Evolutionary conservation across 2,888 invertebrate species (phyloP), one percentile per base, ranked within the genome.

Genomic region (Trachelus troglodyta): DNA sequence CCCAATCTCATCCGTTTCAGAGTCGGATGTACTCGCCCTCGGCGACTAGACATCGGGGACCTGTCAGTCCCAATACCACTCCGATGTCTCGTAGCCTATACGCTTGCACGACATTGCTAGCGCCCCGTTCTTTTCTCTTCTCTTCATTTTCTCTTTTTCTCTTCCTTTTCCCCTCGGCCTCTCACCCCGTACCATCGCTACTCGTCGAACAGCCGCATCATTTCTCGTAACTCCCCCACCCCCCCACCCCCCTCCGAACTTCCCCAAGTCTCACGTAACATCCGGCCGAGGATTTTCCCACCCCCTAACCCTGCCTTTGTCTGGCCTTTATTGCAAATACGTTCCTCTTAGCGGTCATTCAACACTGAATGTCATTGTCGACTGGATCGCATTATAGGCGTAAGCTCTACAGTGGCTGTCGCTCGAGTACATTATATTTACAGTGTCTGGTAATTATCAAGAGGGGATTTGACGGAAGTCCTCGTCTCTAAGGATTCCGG

Each of bases 311-410:
- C 23, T 71, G 78, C 78, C 75, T 75, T 78, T 78, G 78, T 78
- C 78, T 73, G 78, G 78, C 73, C 78, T 78, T 78, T 78, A 76
- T 78, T 76, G 78, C 56, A 56, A 56, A 56, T 56, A 56, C 74
- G 77, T 79, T 81, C 81, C 81, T 79, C 80, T 81, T 74, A 71
- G 77, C 81, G 83, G 83, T 84, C 84, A 83, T 84, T 85, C 85
- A 84, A 76, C 83, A 77, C 75, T 82, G 82, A 75, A 83, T 83
- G 84, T 85, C 84, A 85, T 85, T 86, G 86, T 86, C 81, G 77
- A 82, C 80, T 81, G 79, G 75, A 82, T 80, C 82, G 78, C 80
- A 85, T 84, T 84, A 83, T 84, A 78, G 80, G 56, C 56, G 56
- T 56, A 56, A 56, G 56, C 56, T 56, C 56, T 56, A 15, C 23